A percentile compares a stretch with the other conserved stretches of the same genome.
Evolutionary conservation across 2,888 invertebrate genomes (phyloP).

Genomic region (Chrysolina americana): DNA sequence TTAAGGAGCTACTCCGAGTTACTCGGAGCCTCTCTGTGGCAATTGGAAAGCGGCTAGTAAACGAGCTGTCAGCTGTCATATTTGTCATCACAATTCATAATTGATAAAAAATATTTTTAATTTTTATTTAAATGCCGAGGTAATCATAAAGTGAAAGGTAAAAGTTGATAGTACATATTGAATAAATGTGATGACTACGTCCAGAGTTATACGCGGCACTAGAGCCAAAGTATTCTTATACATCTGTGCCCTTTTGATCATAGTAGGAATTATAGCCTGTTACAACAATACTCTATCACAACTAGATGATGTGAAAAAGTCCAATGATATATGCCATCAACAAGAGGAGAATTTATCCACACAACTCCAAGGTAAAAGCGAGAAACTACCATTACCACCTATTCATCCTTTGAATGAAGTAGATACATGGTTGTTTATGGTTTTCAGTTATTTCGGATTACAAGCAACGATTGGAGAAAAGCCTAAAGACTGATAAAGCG

Average conservation of each 20-base stretch:
- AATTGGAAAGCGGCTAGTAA: too few relatives aligned
- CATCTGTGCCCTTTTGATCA: constrained; percentile 71
- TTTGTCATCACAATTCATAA: neutral
- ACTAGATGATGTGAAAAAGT: constrained; percentile 72
- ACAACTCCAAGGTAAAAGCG: constrained; percentile 73
- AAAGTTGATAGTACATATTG: constrained; percentile 15
- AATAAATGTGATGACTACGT: constrained; percentile 69
- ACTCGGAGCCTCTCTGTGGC: too few relatives aligned
- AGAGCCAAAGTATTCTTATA: constrained; percentile 74
- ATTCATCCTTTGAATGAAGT: neutral
- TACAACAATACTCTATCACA: constrained; percentile 75
- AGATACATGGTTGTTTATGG: too few relatives aligned
- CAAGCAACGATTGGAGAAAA: constrained; percentile 74
- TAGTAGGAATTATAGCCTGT: constrained; percentile 73
- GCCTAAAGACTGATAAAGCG: constrained; percentile 72
- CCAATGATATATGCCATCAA: constrained; percentile 72
- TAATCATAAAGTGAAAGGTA: constrained; percentile 38
- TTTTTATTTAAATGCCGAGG: constrained; percentile 3
- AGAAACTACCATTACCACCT: neutral
- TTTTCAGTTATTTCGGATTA: constrained; percentile 73
- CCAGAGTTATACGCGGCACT: constrained; percentile 72
- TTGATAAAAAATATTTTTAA: neutral
- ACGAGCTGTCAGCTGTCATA: neutral
- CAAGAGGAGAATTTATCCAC: constrained; percentile 74
- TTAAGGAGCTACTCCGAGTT: too few relatives aligned